These are phyloP conservation scores for Temnothorax ravouxi DNA, from an alignment of 2,888 invertebrate genomes.

Conservation along the genomic window DNA sequence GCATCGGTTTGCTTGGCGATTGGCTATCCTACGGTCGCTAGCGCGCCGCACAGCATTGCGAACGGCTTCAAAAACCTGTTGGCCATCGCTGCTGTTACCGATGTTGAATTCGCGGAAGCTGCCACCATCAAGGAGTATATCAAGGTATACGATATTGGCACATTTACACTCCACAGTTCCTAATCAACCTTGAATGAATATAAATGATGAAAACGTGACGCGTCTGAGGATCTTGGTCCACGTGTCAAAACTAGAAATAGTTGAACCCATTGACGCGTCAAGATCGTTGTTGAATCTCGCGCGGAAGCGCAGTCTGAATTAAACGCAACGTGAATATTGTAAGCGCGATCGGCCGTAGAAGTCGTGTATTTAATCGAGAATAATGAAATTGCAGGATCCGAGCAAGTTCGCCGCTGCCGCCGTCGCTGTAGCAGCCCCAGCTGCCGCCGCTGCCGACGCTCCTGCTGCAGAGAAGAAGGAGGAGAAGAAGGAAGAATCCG, in stretches of 20 bases:
- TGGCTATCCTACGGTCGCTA: slow-evolving; percentile 98
- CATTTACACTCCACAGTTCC: slow-evolving; percentile 15
- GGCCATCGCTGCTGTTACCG: slow-evolving; percentile 98
- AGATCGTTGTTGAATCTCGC: slow-evolving; percentile 76
- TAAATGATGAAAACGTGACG: slow-evolving; percentile 80
- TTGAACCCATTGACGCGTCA: slow-evolving; percentile 86
- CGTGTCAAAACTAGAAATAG: slow-evolving; percentile 86
- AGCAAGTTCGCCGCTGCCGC: slow-evolving; percentile 94
- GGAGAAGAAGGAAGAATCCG: slow-evolving; percentile 90
- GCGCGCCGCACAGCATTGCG: slow-evolving; percentile 98
- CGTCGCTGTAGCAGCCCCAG: slow-evolving; percentile 89
- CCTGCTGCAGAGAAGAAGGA: slow-evolving; percentile 92
- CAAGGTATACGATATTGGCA: slow-evolving; percentile 88
- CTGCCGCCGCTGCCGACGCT: slow-evolving; percentile 89
- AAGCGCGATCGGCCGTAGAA: neutral
- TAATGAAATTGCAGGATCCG: slow-evolving; percentile 91
- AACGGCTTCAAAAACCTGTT: slow-evolving; percentile 99
- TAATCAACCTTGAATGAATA: neutral
- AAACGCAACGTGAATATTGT: neutral
- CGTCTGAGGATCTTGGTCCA: slow-evolving; percentile 79
- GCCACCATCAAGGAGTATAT: slow-evolving; percentile 96
- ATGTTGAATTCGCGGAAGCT: slow-evolving; percentile 98
- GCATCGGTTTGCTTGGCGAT: slow-evolving; percentile 97
- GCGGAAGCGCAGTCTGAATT: slow-evolving; percentile 79
- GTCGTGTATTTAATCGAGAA: neutral